These are phyloP conservation scores for Xestobium rufovillosum DNA, from an alignment of 2,888 invertebrate species.

Conservation along the genomic window DNA sequence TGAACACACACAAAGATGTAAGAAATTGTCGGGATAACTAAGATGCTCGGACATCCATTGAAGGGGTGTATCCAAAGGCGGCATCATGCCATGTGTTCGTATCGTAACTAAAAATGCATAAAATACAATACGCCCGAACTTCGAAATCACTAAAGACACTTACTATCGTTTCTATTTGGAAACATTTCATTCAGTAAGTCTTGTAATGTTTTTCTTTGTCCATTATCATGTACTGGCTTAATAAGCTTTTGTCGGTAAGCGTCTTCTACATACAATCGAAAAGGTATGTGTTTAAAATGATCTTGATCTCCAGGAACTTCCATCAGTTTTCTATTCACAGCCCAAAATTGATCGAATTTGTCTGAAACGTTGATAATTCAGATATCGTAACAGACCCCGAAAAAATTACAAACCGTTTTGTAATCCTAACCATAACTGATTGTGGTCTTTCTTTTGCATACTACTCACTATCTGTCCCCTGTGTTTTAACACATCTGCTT, in stretches of 20 bases:
- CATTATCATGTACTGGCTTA: conserved; percentile 67
- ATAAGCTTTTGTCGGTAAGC: conserved; percentile 69
- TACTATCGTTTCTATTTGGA: conserved; percentile 50
- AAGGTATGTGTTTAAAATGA: conserved; percentile 82
- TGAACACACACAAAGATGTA: conserved; percentile 84
- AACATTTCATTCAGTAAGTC: conserved; percentile 65
- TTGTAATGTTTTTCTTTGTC: conserved; percentile 61
- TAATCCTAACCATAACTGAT: conserved; percentile 90
- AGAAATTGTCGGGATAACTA: conserved; percentile 97
- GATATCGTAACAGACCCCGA: conserved; percentile 7
- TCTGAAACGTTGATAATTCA: no score
- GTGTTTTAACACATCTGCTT: conserved; percentile 97
- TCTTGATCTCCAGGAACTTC: conserved; percentile 73
- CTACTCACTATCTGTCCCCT: conserved; percentile 79
- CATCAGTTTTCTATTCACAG: conserved; percentile 92
- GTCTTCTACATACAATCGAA: conserved; percentile 70
- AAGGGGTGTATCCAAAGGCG: conserved; percentile 81
- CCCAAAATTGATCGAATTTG: conserved; percentile 99
- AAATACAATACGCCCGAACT: no score
- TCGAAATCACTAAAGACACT: conserved; percentile 15
- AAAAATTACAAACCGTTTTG: conserved; percentile 63
- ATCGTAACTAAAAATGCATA: conserved; percentile 57
- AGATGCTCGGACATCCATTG: conserved; percentile 98
- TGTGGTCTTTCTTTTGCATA: conserved; percentile 96
- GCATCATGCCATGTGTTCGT: conserved; percentile 82